These are phyloP conservation scores for Phyto melanocephala DNA, from an alignment of 2,888 invertebrate genomes.

Conservation along the genomic window DNA sequence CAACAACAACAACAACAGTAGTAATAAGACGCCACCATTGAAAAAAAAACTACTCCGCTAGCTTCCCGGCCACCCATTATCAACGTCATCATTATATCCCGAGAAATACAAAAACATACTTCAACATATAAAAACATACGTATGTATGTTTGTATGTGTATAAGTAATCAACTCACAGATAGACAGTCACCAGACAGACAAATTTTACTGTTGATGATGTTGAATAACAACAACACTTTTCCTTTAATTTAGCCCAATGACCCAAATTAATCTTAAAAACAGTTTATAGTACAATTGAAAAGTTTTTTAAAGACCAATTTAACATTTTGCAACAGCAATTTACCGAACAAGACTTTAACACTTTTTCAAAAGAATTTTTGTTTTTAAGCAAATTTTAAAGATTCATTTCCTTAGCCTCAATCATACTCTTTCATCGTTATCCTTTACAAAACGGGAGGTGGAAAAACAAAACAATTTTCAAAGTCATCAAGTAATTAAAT, in stretches of 20 bases:
- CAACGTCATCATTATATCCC: slow-evolving; percentile 68
- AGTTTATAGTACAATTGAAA: slow-evolving; percentile 41
- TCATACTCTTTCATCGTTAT: no score
- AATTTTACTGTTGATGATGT: slow-evolving; percentile 54
- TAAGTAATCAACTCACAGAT: slow-evolving; percentile 13
- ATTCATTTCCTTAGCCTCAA: no score
- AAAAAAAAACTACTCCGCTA: slow-evolving; percentile 15
- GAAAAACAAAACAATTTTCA: neutral
- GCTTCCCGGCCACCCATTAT: neutral
- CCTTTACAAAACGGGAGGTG: no score
- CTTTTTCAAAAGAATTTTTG: no score
- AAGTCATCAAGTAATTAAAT: slow-evolving; percentile 41
- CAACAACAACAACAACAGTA: slow-evolving; percentile 25
- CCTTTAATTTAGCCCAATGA: slow-evolving; percentile 64
- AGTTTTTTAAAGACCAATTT: slow-evolving; percentile 45
- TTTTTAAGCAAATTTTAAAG: no score
- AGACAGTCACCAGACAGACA: slow-evolving; percentile 58
- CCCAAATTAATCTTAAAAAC: slow-evolving; percentile 62
- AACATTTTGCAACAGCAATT: neutral
- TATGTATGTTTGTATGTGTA: neutral
- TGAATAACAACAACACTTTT: slow-evolving; percentile 45
- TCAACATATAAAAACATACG: neutral
- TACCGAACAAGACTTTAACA: neutral
- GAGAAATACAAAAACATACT: neutral
- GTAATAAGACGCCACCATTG: slow-evolving; percentile 15